Conservation (phyloP, 2,113 vertebrate genomes). For the Oryzias javanicus region DNA sequence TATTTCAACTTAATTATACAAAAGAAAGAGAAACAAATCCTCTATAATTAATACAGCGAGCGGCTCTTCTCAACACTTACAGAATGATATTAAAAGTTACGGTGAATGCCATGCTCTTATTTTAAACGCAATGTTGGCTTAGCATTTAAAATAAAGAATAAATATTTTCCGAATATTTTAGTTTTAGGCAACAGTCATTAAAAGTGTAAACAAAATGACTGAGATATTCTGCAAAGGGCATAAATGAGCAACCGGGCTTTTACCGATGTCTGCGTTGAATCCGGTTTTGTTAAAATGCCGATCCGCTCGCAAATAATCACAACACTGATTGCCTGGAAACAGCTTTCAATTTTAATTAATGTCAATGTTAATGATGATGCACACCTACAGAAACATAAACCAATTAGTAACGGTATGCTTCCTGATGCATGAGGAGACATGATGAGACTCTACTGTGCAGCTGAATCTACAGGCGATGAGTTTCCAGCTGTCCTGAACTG, state of each 20-base stretch:
- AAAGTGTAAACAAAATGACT: neutral
- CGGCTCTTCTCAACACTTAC: no score
- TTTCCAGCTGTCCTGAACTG: slow-evolving; percentile 26
- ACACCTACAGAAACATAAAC: slow-evolving; percentile 15
- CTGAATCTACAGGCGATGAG: slow-evolving; percentile 41
- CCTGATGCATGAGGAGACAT: slow-evolving; percentile 30
- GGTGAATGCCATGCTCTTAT: neutral
- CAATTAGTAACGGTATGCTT: slow-evolving; percentile 37
- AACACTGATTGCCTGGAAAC: slow-evolving; percentile 34
- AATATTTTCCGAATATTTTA: no score
- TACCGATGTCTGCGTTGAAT: slow-evolving; percentile 4
- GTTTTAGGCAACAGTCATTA: no score
- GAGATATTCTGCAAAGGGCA: neutral
- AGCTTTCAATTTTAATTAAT: slow-evolving; percentile 45
- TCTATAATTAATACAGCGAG: no score
- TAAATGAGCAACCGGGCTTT: neutral
- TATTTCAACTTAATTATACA: no score
- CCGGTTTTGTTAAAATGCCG: slow-evolving; percentile 7
- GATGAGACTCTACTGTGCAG: slow-evolving; percentile 13
- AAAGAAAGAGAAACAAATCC: no score
- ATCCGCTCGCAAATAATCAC: slow-evolving; percentile 16
- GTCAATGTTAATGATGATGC: slow-evolving; percentile 8
- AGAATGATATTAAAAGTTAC: no score
- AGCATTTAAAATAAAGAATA: no score
- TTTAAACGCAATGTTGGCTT: no score